Base-by-base conservation (phyloP, 2,113 vertebrate genomes). In the Mesoclemmys tuberculata region DNA sequence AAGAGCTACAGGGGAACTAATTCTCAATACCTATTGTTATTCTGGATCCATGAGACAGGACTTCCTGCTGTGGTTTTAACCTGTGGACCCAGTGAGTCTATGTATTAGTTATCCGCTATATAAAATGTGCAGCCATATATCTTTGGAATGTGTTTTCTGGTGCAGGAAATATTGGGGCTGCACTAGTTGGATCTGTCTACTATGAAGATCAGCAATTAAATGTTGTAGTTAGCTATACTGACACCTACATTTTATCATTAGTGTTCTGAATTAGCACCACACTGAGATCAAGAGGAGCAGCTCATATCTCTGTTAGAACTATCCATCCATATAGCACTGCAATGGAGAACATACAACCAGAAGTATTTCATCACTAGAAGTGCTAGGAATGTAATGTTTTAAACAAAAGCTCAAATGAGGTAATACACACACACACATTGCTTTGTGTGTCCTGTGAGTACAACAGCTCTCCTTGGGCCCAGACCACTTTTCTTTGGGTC, bases 111-210 rank as follows among this genome's bases (percentile, higher is more conserved):
- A 21, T 29, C 13, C 52, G 2, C 44, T 51, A 48, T 26, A 35
- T 29, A 61, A 86, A 90, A 61, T 3, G 2, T 48, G 16, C 27
- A 71, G 8, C 8, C 18, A 10, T 68, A 68, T 68, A 14, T n/a
- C 38, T 93, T 75, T 89, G 46, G 61, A 44, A 35, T 64, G 54
- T 10, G 54, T 84, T 94, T 64, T 52, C n/a, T 82, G 56, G 58
- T 31, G 38, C 31, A 90, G 41, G 10, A 81, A 55, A 13, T 1
- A 48, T 24, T 48, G 80, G 46, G 79, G 9, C 48, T 88, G 4
- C 51, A 44, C 31, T 9, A 46, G 14, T 56, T 80, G 21, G 52
- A 74, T 58, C 31, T 58, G 83, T 1, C 0, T 7, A 46, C 35
- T 38, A 68, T n/a, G 64, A 68, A 80, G 29, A 5, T 80, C 74